A percentile compares a stretch with the other conserved stretches of the same genome.
Evolutionary conservation across 2,888 invertebrate genomes (phyloP).

Genomic region (Cylindroiulus punctatus): DNA sequence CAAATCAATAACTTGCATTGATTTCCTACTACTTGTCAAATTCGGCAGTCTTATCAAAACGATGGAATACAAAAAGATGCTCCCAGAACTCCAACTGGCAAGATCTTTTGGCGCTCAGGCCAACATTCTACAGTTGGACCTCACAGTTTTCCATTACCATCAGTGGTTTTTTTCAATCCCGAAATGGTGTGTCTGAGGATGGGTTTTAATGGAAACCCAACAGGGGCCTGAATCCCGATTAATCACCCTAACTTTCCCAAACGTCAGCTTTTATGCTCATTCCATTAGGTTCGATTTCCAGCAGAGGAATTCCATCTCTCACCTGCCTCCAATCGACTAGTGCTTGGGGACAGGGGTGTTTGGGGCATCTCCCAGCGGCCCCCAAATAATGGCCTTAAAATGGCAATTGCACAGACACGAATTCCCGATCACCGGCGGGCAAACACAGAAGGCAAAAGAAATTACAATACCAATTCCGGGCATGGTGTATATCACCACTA

Average conservation of each 20-base stretch:
- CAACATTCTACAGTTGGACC: neutral
- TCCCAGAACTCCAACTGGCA: too few species aligned
- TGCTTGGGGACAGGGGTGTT: neutral
- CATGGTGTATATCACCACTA: neutral
- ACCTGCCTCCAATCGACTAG: neutral
- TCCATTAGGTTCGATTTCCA: constrained; percentile 17
- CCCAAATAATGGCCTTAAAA: constrained; percentile 8
- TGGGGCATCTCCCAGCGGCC: neutral
- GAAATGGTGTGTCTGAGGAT: neutral
- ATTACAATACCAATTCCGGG: neutral
- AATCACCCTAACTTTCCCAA: constrained; percentile 32
- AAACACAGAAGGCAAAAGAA: neutral
- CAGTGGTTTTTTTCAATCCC: neutral
- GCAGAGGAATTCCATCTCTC: neutral
- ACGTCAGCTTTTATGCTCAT: constrained; percentile 3
- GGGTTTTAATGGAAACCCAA: neutral
- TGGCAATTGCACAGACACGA: neutral
- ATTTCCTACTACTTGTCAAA: too few species aligned
- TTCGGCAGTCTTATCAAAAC: too few species aligned
- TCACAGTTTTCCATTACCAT: neutral
- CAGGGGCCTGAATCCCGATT: constrained; percentile 14
- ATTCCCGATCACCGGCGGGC: neutral
- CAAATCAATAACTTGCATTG: too few species aligned
- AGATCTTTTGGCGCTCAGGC: too few species aligned
- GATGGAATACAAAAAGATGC: too few species aligned